Percentiles rank a stretch among this genome's conserved stretches.
Evolutionary conservation across 2,888 invertebrate genomes (phyloP).

Genomic region (Drosophila sordidula): DNA sequence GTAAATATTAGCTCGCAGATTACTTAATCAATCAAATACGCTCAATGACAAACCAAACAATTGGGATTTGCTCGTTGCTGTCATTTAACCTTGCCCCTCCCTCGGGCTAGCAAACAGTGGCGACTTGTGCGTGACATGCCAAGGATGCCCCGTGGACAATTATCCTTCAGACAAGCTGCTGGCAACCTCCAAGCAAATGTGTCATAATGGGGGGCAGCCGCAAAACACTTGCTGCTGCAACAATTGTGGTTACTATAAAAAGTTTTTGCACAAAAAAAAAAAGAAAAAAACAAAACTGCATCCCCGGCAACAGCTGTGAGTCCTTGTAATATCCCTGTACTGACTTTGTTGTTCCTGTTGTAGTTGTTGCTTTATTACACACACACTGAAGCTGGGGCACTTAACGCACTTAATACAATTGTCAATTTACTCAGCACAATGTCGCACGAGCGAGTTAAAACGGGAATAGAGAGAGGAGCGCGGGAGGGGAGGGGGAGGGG

Average conservation of each 20-base stretch:
- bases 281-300: conserved; percentile 33
- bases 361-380: conserved; percentile 31
- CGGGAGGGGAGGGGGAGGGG: no score
- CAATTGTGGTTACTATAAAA: conserved; percentile 43
- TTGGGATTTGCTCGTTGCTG: conserved; percentile 11
- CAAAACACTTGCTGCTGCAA: conserved; percentile 24
- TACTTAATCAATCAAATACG: conserved; percentile 35
- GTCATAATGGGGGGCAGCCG: conserved; percentile 54
- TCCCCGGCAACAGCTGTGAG: conserved; percentile 47
- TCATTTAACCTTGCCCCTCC: conserved; percentile 49
- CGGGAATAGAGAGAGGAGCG: no score
- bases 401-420: conserved; percentile 73
- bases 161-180: conserved; percentile 57
- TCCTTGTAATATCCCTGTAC: conserved; percentile 50
- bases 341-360: conserved; percentile 3
- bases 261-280: conserved; percentile 27
- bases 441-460: conserved; percentile 22
- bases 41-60: conserved; percentile 18
- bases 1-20: conserved; percentile 4
- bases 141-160: conserved; percentile 64
- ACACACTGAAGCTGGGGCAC: conserved; percentile 39
- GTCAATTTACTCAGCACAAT: conserved; percentile 59
- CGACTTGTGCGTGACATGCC: conserved; percentile 34
- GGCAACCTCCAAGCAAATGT: conserved; percentile 60
- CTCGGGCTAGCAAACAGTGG: background rate